Percentiles rank a stretch among this genome's conserved stretches.
phyloP scores from a whole-genome alignment of 2,113 vertebrate genomes.

The Ivindomyrus marchei region DNA sequence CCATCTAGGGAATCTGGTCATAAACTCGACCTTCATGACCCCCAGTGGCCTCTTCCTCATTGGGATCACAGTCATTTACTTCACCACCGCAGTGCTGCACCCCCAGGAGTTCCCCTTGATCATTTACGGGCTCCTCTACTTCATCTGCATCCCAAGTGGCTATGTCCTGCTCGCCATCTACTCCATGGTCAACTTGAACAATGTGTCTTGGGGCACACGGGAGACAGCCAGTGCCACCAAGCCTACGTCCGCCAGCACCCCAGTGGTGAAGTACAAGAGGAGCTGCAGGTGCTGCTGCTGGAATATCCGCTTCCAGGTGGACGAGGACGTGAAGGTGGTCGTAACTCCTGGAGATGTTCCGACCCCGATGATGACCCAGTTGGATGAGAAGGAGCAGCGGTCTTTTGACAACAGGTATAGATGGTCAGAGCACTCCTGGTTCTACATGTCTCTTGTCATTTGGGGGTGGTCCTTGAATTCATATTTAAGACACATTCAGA shows the following conservation, averaged over 20 bases:
- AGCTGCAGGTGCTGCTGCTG: slow-evolving; percentile 35
- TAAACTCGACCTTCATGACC: too few relatives aligned
- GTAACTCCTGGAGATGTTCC: not conserved
- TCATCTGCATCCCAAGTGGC: slow-evolving; percentile 55
- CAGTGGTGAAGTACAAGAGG: slow-evolving; percentile 22
- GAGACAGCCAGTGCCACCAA: slow-evolving; percentile 37
- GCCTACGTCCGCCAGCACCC: not conserved
- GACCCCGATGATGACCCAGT: not conserved
- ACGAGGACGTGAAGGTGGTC: not conserved
- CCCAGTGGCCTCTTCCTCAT: too few relatives aligned
- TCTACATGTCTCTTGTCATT: not conserved
- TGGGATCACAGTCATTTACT: too few relatives aligned
- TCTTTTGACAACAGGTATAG: not conserved
- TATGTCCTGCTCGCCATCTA: slow-evolving; percentile 64
- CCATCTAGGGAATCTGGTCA: too few relatives aligned
- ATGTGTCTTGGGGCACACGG: slow-evolving; percentile 62
- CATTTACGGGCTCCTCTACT: slow-evolving; percentile 54
- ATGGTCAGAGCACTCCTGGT: not conserved
- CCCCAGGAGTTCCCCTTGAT: slow-evolving; percentile 46
- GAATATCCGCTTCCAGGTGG: not conserved
- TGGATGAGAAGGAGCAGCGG: not conserved
- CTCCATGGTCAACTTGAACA: slow-evolving; percentile 63
- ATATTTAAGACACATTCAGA: not conserved
- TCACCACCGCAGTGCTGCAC: slow-evolving; percentile 43
- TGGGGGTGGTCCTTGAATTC: not conserved